Conservation (phyloP, 2,797 vertebrate genomes). For the Acrossocheilus wenchowensis region DNA sequence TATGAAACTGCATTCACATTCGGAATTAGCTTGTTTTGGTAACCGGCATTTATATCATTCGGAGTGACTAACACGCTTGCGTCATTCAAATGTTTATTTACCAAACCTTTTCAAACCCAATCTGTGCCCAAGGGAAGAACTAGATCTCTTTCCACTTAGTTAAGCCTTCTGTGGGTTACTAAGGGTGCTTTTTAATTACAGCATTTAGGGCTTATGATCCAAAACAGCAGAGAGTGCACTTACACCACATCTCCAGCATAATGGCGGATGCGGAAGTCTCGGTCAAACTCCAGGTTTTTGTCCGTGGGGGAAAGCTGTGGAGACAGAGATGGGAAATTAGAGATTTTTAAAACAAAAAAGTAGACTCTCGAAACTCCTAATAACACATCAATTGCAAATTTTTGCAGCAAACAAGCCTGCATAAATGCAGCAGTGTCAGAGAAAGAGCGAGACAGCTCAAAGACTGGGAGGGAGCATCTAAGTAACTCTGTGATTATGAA, state of each 20-base stretch:
- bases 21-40: conserved; percentile 6
- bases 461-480: neutral
- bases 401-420: conserved; percentile 56
- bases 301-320: conserved; percentile 90
- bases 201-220: neutral
- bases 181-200: conserved; percentile 15
- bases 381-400: neutral
- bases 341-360: neutral
- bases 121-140: neutral
- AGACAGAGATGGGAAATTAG: conserved; percentile 28
- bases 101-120: neutral
- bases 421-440: conserved; percentile 50
- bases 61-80: neutral
- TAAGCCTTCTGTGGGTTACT: conserved; percentile 16
- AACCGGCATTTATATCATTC: neutral
- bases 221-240: conserved; percentile 20
- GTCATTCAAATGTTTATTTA: conserved; percentile 5
- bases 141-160: conserved; percentile 17
- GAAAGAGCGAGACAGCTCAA: conserved; percentile 17
- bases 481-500: conserved; percentile 48
- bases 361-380: neutral
- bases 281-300: conserved; percentile 94
- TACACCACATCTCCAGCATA: conserved; percentile 93
- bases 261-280: conserved; percentile 96
- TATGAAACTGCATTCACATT: neutral